phyloP scores from a whole-genome alignment of 2,113 vertebrate species.

The Podilymbus podiceps region DNA sequence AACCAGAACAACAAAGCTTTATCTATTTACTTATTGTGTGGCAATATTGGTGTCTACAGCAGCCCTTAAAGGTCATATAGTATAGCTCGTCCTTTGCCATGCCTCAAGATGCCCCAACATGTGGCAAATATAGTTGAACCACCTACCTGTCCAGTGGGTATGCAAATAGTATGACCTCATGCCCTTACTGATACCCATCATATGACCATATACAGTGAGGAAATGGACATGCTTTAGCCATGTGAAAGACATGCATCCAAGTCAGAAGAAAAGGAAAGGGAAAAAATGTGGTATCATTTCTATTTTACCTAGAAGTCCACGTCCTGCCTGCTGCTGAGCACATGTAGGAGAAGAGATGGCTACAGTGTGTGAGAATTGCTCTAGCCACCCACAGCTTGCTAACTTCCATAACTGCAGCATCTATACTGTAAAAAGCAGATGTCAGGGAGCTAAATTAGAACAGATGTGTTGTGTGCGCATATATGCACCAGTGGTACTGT shows the following conservation, averaged over 20 bases:
- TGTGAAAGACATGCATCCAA: not conserved
- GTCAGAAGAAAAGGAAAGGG: not conserved
- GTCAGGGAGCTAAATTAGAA: not conserved
- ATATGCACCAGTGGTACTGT: not conserved
- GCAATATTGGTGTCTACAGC: not conserved
- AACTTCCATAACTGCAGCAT: not conserved
- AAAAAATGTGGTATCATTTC: not conserved
- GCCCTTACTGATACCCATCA: not conserved
- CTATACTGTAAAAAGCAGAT: not conserved
- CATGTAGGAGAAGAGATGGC: not conserved
- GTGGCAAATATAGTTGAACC: not conserved
- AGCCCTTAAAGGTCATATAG: not conserved
- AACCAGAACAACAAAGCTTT: not conserved
- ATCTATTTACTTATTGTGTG: not conserved
- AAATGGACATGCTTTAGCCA: not conserved
- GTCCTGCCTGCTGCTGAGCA: not conserved
- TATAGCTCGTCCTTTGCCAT: not conserved
- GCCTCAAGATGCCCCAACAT: not conserved
- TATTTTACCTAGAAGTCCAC: not conserved
- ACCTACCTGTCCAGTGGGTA: not conserved
- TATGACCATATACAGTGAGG: not conserved
- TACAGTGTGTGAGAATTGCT: not conserved
- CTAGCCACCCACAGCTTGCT: not conserved
- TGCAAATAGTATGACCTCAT: not conserved
- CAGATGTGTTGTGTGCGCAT: rapidly evolving